Percentiles rank a stretch among this genome's conserved stretches.
Evolutionary conservation across 2,797 vertebrate species (phyloP).

Genomic region (Enteromius viviparus): DNA sequence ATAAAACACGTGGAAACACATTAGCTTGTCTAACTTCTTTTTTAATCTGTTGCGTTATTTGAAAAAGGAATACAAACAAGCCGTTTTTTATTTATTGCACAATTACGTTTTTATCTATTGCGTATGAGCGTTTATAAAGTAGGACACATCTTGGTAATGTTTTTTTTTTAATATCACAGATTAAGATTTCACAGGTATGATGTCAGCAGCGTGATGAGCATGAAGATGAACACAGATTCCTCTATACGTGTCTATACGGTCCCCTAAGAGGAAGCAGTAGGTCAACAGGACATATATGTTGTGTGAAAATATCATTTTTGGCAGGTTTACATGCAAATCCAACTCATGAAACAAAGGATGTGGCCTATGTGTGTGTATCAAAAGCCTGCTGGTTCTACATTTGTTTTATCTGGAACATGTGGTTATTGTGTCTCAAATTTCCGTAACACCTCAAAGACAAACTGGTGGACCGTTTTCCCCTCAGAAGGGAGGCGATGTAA

Average conservation of each 20-base stretch:
- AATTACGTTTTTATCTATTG: background rate
- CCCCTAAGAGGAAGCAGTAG: background rate
- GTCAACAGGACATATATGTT: constrained; percentile 26
- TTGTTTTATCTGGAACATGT: constrained; percentile 32
- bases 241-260: background rate
- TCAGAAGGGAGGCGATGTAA: constrained; percentile 26
- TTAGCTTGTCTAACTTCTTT: background rate
- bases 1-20: background rate
- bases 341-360: constrained; percentile 30
- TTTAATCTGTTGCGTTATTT: background rate
- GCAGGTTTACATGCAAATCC: constrained; percentile 12
- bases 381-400: background rate
- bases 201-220: background rate
- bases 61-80: background rate
- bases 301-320: background rate
- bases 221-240: background rate
- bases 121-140: background rate
- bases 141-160: background rate
- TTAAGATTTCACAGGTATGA: constrained; percentile 5
- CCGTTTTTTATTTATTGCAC: background rate
- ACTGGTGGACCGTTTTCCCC: constrained; percentile 13
- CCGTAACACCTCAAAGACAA: constrained; percentile 41
- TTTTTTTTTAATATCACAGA: background rate
- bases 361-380: background rate
- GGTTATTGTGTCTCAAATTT: constrained; percentile 35